Conservation (phyloP, 2,888 invertebrate genomes). For the Diadegma fenestrale region DNA sequence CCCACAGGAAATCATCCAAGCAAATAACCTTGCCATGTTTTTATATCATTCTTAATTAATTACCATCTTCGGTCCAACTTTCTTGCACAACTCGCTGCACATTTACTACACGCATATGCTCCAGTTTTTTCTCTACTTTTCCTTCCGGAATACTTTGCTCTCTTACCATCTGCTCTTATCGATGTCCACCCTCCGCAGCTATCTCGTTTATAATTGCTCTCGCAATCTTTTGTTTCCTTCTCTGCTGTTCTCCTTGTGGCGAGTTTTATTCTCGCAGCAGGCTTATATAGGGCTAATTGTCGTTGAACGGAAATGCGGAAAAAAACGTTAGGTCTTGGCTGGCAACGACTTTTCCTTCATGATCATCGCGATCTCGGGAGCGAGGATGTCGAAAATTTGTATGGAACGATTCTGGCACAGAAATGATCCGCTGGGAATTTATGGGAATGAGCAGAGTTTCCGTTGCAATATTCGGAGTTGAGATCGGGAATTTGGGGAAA, state of each 20-base stretch:
- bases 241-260: not conserved
- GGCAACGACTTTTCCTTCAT: not conserved
- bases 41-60: constrained; percentile 56
- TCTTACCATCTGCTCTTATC: not conserved
- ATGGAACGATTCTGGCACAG: no score
- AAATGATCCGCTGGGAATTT: no score
- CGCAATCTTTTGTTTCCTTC: not conserved
- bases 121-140: constrained; percentile 7
- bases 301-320: not conserved
- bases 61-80: constrained; percentile 14
- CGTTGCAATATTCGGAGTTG: not conserved
- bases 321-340: not conserved
- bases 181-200: not conserved
- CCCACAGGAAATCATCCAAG: constrained; percentile 21
- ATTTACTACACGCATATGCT: not conserved
- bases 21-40: constrained; percentile 18
- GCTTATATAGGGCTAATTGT: not conserved
- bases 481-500: not conserved
- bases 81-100: not conserved
- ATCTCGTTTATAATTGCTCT: not conserved
- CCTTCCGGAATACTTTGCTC: not conserved
- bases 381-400: no score
- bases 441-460: no score
- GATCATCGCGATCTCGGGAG: no score
- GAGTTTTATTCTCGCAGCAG: not conserved